Conservation (phyloP, 2,888 invertebrate genomes). For the Pedicia rivosa region DNA sequence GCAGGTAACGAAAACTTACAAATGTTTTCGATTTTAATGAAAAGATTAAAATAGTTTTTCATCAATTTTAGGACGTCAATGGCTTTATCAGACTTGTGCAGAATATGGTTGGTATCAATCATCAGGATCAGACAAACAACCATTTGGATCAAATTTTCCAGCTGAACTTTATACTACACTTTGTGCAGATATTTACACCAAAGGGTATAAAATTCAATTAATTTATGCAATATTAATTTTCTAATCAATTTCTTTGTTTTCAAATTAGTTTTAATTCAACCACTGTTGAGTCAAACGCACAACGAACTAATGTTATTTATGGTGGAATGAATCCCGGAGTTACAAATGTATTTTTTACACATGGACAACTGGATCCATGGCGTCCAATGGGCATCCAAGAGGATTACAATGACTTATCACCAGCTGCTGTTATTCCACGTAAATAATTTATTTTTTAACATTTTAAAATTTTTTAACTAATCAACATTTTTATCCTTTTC, state of each 20-base stretch:
- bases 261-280: slow-evolving; percentile 2
- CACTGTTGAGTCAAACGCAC: slow-evolving; percentile 11
- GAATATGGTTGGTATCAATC: slow-evolving; percentile 78
- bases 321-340: slow-evolving; percentile 32
- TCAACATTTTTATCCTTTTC: background rate
- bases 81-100: slow-evolving; percentile 74
- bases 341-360: slow-evolving; percentile 34
- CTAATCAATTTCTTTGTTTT: too few species aligned
- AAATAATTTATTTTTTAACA: slow-evolving; percentile 10
- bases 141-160: slow-evolving; percentile 31
- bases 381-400: slow-evolving; percentile 32
- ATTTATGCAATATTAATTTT: too few species aligned
- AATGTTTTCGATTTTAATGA: background rate
- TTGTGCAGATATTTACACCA: slow-evolving; percentile 23
- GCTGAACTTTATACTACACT: slow-evolving; percentile 18
- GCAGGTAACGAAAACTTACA: background rate
- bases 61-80: slow-evolving; percentile 42
- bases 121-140: slow-evolving; percentile 40
- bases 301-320: slow-evolving; percentile 32
- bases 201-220: too few species aligned
- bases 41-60: background rate
- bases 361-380: slow-evolving; percentile 41
- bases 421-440: slow-evolving; percentile 19
- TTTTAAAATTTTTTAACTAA: background rate
- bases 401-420: slow-evolving; percentile 13